Conservation (phyloP, 1,140 invertebrate species). For the Drosophila micromelanica region DNA sequence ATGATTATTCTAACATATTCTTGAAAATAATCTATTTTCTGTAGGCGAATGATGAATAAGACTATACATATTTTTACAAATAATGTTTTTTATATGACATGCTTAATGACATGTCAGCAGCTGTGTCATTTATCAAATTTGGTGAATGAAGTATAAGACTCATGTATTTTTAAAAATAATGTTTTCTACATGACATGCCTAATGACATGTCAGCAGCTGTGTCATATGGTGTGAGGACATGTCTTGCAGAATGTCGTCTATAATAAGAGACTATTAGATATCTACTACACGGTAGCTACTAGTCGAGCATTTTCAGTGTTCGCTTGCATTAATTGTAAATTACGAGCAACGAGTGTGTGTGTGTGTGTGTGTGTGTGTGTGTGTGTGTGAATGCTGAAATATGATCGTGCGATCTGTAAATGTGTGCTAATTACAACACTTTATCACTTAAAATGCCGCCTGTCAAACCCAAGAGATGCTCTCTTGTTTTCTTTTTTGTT, state of each 20-base stretch:
- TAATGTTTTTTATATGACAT: background rate
- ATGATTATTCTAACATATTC: too few relatives aligned
- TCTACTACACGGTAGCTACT: conserved; percentile 1
- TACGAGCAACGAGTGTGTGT: background rate
- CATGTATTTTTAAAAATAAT: too few relatives aligned
- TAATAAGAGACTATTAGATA: too few relatives aligned
- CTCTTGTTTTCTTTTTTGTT: background rate
- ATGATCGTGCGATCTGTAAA: conserved; percentile 39
- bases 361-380: conserved; percentile 15
- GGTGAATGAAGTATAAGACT: too few relatives aligned
- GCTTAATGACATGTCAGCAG: background rate
- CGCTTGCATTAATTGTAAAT: conserved; percentile 26
- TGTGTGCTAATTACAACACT: conserved; percentile 70
- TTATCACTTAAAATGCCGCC: conserved; percentile 41
- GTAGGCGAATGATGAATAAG: too few relatives aligned
- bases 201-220: background rate
- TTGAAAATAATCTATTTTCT: too few relatives aligned
- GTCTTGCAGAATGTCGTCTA: too few relatives aligned
- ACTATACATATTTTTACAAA: too few relatives aligned
- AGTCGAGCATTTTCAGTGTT: background rate
- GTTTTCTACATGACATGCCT: background rate
- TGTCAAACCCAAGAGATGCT: conserved; percentile 12
- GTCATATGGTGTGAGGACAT: background rate
- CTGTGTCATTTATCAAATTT: too few relatives aligned
- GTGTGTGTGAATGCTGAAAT: conserved; percentile 21